phyloP scores from a whole-genome alignment of 35 echinoderm and acorn worm species.

The Apostichopus californicus region DNA sequence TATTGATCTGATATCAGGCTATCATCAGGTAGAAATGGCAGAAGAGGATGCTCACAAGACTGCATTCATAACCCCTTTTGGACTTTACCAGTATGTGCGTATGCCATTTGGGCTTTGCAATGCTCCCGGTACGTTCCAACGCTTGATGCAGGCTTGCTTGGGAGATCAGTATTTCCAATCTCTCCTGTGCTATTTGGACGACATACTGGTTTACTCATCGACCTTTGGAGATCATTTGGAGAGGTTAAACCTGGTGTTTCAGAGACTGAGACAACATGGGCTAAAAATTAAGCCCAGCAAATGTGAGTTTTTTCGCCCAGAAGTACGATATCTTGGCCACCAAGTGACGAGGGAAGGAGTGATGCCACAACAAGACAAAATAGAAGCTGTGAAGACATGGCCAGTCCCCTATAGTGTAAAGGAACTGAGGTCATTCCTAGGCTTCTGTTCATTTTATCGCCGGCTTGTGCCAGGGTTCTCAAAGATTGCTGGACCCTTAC shows the following conservation, averaged over 20 bases:
- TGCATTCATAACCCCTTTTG: not conserved
- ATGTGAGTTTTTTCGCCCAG: conserved; percentile 34
- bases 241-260: conserved; percentile 36
- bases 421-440: conserved; percentile 38
- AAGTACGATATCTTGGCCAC: conserved; percentile 37
- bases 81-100: not conserved
- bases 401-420: conserved; percentile 32
- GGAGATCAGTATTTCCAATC: not conserved
- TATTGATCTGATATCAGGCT: conserved; percentile 24
- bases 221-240: conserved; percentile 57
- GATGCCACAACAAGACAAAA: conserved; percentile 11
- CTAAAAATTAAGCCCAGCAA: conserved; percentile 46
- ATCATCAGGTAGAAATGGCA: conserved; percentile 59
- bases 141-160: not conserved
- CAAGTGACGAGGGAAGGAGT: not conserved
- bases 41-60: conserved; percentile 30
- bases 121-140: no score
- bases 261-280: conserved; percentile 37
- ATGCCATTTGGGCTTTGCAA: no score
- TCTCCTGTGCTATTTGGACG: conserved; percentile 46
- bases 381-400: conserved; percentile 38
- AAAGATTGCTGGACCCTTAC: conserved; percentile 52
- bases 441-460: conserved; percentile 51
- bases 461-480: conserved; percentile 51
- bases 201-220: conserved; percentile 45